These are phyloP conservation scores for Brachionus koreanus DNA, from an alignment of 1,140 invertebrate species.

Conservation along the genomic window DNA sequence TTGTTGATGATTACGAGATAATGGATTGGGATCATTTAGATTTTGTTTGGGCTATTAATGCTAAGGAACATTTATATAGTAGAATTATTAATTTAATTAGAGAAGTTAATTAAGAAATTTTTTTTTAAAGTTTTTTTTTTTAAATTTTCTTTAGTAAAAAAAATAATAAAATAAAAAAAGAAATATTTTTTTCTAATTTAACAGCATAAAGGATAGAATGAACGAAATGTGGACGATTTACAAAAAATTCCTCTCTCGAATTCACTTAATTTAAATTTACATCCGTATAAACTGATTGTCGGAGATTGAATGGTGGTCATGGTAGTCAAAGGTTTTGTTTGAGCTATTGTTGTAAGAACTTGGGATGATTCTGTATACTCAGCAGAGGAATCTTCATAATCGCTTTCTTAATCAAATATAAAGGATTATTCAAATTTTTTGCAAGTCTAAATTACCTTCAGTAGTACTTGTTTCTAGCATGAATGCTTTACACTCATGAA, in stretches of 20 bases:
- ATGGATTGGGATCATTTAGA: conserved; percentile 54
- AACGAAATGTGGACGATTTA: conserved; percentile 22
- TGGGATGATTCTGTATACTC: background rate
- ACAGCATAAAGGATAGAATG: conserved; percentile 11
- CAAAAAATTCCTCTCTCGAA: conserved; percentile 11
- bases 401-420: background rate
- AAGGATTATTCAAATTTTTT: background rate
- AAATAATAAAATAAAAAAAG: background rate
- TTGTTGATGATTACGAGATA: conserved; percentile 47
- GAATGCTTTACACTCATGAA: background rate
- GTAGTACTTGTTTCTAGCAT: background rate
- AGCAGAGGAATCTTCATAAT: background rate
- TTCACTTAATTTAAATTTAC: conserved; percentile 10
- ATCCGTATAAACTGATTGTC: background rate
- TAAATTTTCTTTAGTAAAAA: too few species aligned
- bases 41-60: conserved; percentile 55
- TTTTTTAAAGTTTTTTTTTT: background rate
- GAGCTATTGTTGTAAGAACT: background rate
- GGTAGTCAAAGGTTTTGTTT: background rate
- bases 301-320: background rate
- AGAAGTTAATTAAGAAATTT: conserved; percentile 7
- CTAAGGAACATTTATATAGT: conserved; percentile 49
- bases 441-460: background rate
- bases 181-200: background rate
- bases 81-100: conserved; percentile 24